Evolutionary conservation across 2,113 vertebrate species (phyloP).

Genomic region (Tricholaema leucomelas): DNA sequence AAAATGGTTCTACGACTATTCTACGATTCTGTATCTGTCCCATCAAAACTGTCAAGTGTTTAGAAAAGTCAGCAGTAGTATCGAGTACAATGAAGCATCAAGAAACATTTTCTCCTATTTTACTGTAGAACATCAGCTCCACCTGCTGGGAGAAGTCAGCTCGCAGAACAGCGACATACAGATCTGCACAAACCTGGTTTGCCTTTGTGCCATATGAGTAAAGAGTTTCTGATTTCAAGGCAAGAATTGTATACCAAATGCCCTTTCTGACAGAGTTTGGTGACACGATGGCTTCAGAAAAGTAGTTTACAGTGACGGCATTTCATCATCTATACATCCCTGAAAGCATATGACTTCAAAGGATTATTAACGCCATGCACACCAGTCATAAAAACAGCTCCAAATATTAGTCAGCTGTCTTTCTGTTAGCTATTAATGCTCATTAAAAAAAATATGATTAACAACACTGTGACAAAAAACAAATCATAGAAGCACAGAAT

Average conservation of each 20-base stretch:
- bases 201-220: background rate
- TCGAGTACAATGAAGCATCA: background rate
- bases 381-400: background rate
- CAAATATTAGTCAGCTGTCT: background rate
- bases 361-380: fast-evolving
- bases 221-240: background rate
- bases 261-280: background rate
- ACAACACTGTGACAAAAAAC: background rate
- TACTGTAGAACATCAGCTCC: constrained; percentile 58
- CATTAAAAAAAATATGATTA: background rate
- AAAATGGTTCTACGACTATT: too few relatives aligned
- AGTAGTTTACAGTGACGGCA: background rate
- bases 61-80: background rate
- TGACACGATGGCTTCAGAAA: background rate
- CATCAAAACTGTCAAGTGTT: background rate
- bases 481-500: background rate
- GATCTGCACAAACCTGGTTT: background rate
- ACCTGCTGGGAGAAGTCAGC: constrained; percentile 43
- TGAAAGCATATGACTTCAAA: background rate
- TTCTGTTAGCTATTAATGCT: background rate
- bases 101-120: background rate
- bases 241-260: background rate
- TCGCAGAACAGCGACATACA: too few relatives aligned
- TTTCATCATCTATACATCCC: background rate
- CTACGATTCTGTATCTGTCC: too few relatives aligned